A percentile compares a stretch with the other conserved stretches of the same genome.
phyloP scores from a whole-genome alignment of 2,797 vertebrate genomes.

The Morus bassanus region DNA sequence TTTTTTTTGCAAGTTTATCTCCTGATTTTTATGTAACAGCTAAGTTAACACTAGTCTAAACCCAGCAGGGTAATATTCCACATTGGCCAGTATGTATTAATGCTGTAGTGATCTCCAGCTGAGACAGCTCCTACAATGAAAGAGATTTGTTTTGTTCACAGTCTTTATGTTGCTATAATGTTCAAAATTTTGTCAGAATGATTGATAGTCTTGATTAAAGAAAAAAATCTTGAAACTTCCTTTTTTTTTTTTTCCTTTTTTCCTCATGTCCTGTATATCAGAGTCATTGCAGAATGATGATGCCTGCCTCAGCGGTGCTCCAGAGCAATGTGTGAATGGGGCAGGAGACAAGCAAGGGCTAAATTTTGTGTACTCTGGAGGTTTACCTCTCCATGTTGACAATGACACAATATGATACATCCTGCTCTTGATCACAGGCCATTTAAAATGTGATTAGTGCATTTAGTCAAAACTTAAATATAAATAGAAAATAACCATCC shows the following conservation, averaged over 20 bases:
- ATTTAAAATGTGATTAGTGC: conserved; percentile 10
- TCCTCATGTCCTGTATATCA: neutral
- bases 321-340: neutral
- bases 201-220: neutral
- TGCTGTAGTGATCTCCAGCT: neutral
- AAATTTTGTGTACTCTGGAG: neutral
- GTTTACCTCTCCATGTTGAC: neutral
- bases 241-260: neutral
- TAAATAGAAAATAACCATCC: conserved; percentile 1
- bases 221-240: neutral
- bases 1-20: neutral
- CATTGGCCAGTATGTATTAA: neutral
- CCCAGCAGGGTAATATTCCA: neutral
- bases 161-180: neutral
- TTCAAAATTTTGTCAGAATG: neutral
- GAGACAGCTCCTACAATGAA: neutral
- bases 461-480: neutral
- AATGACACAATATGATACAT: neutral
- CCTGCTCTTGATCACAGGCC: neutral
- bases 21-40: neutral
- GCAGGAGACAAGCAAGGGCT: neutral
- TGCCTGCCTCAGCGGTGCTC: neutral
- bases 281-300: neutral
- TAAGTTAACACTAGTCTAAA: neutral
- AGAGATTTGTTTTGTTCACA: neutral